These are phyloP conservation scores for Menidia beryllina DNA, from an alignment of 2,113 vertebrate species.

Conservation along the genomic window DNA sequence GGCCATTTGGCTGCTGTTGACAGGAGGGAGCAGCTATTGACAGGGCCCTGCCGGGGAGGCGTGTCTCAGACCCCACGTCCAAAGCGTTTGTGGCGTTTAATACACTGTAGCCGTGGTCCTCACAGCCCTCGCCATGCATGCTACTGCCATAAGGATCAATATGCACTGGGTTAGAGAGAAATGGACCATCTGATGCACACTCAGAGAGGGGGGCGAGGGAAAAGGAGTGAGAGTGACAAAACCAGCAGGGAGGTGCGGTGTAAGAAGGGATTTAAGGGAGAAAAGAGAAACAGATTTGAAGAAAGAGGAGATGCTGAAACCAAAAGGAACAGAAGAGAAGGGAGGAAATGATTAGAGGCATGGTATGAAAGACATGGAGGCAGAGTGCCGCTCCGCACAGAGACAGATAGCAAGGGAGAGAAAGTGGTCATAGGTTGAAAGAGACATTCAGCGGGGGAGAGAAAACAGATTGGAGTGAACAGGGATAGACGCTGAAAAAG, in stretches of 20 bases:
- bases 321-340: constrained; percentile 47
- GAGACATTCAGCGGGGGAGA: constrained; percentile 77
- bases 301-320: constrained; percentile 45
- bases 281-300: constrained; percentile 49
- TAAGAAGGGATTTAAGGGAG: constrained; percentile 52
- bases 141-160: constrained; percentile 80
- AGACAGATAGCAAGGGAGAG: constrained; percentile 59
- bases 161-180: constrained; percentile 81
- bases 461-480: constrained; percentile 73
- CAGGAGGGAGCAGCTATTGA: constrained; percentile 83
- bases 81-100: constrained; percentile 85
- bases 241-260: constrained; percentile 56
- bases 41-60: constrained; percentile 79
- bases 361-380: constrained; percentile 68
- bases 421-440: constrained; percentile 73
- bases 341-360: constrained; percentile 69
- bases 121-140: constrained; percentile 73
- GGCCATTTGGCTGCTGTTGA: constrained; percentile 83
- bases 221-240: constrained; percentile 49
- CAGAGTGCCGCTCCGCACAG: constrained; percentile 40
- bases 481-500: constrained; percentile 70
- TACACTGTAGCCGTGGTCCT: constrained; percentile 82
- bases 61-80: constrained; percentile 78
- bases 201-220: constrained; percentile 68
- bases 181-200: constrained; percentile 81